Evolutionary conservation across 1,140 invertebrate genomes (phyloP).

Genomic region (Probaryconus sp.): DNA sequence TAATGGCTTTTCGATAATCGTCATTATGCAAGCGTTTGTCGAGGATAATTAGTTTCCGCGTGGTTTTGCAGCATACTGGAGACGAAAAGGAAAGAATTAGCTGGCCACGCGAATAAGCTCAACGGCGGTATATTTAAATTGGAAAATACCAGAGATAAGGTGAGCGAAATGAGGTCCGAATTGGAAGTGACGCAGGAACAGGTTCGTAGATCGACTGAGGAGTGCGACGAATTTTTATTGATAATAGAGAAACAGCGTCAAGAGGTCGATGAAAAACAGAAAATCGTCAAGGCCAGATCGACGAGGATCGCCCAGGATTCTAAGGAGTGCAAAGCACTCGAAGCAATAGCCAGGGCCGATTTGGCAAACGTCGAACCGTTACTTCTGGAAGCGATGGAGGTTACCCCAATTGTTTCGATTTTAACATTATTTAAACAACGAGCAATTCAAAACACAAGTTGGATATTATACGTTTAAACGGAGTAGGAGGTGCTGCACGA

Average conservation of each 20-base stretch:
- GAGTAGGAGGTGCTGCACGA: too few species aligned
- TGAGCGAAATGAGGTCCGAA: slow-evolving; percentile 88
- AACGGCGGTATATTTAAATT: slow-evolving; percentile 77
- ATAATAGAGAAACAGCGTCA: slow-evolving; percentile 87
- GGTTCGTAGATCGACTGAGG: slow-evolving; percentile 73
- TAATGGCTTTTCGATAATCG: too few species aligned
- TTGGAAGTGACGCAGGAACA: slow-evolving; percentile 86
- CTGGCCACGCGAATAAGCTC: slow-evolving; percentile 85
- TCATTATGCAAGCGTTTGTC: too few species aligned
- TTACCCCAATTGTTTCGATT: slow-evolving; percentile 60
- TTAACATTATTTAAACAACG: neutral
- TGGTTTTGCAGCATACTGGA: slow-evolving; percentile 88
- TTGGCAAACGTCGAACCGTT: slow-evolving; percentile 90
- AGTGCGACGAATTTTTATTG: slow-evolving; percentile 87
- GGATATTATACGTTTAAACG: too few species aligned
- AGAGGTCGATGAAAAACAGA: slow-evolving; percentile 86
- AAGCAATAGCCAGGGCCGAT: slow-evolving; percentile 87
- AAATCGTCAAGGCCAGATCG: slow-evolving; percentile 82
- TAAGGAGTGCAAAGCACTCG: slow-evolving; percentile 86
- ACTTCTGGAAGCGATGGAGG: slow-evolving; percentile 88
- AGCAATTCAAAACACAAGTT: neutral
- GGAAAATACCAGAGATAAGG: slow-evolving; percentile 82
- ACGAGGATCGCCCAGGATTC: slow-evolving; percentile 88
- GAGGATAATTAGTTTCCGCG: too few species aligned
- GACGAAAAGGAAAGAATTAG: slow-evolving; percentile 84